Conservation (phyloP, 2,797 vertebrate genomes). For the Siniperca obscura region DNA sequence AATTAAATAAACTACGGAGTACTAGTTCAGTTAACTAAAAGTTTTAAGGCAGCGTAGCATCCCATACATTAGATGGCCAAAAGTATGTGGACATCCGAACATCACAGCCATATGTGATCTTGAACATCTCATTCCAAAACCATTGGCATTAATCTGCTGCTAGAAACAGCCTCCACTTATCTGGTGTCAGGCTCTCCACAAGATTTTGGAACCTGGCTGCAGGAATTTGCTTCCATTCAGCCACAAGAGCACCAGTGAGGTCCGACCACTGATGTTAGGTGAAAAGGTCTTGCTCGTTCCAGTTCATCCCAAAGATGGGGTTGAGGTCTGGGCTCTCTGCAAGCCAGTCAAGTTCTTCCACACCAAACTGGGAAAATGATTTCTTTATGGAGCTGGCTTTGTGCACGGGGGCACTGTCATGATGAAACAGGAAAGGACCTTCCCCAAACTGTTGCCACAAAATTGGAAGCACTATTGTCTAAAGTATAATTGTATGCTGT, state of each 20-base stretch:
- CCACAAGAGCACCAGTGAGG: background rate
- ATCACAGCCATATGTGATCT: background rate
- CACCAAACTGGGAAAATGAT: background rate
- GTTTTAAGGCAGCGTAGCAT: background rate
- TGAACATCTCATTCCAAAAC: background rate
- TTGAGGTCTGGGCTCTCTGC: too few relatives aligned
- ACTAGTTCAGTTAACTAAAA: background rate
- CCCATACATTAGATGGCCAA: background rate
- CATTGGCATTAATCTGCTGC: background rate
- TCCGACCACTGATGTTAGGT: background rate
- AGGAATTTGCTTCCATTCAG: background rate
- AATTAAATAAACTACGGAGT: background rate
- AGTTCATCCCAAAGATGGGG: background rate
- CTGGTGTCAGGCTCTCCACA: background rate
- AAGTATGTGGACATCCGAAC: background rate
- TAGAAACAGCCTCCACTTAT: background rate
- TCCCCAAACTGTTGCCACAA: slow-evolving; percentile 16
- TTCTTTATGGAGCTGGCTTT: background rate
- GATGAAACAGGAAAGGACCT: slow-evolving; percentile 12
- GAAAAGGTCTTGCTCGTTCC: background rate
- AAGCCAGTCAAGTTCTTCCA: too few relatives aligned
- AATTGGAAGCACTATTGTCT: slow-evolving; percentile 14
- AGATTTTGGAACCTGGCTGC: background rate
- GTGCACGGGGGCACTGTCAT: background rate
- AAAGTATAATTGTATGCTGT: background rate